phyloP scores from a whole-genome alignment of 2,888 invertebrate species.

The Gymnoscelis rufifasciata region DNA sequence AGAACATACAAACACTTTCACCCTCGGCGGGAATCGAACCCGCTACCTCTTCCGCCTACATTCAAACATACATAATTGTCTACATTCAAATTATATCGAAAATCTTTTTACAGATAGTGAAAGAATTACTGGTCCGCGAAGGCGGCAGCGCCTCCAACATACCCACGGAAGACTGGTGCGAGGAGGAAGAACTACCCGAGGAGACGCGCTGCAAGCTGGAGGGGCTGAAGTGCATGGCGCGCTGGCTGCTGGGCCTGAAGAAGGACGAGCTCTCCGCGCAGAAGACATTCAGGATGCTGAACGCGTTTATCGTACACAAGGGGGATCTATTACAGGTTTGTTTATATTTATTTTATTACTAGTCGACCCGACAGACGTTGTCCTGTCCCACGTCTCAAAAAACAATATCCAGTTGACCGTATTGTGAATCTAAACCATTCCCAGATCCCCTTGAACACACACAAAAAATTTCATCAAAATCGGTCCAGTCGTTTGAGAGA shows the following conservation, averaged over 20 bases:
- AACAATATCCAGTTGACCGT: too few species aligned
- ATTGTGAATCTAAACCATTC: too few species aligned
- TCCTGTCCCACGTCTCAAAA: too few species aligned
- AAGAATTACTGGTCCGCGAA: conserved; percentile 94
- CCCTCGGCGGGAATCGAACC: too few species aligned
- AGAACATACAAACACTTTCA: too few species aligned
- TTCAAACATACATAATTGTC: background rate
- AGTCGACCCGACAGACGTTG: too few species aligned
- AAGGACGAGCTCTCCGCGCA: conserved; percentile 92
- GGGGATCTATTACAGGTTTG: conserved; percentile 86
- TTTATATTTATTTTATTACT: background rate
- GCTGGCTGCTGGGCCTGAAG: conserved; percentile 95
- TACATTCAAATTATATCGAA: too few species aligned
- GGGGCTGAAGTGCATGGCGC: conserved; percentile 96
- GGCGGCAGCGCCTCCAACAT: conserved; percentile 77
- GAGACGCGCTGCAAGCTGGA: conserved; percentile 96
- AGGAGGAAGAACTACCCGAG: conserved; percentile 91
- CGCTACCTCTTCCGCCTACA: too few species aligned
- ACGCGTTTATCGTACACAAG: conserved; percentile 95
- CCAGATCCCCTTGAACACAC: too few species aligned
- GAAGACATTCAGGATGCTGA: conserved; percentile 96
- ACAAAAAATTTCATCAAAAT: too few species aligned
- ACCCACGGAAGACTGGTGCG: conserved; percentile 84
- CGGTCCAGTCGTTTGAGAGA: too few species aligned
- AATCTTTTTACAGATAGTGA: conserved; percentile 95